phyloP scores from a whole-genome alignment of 1,140 invertebrate species.

The Microplitis mediator region DNA sequence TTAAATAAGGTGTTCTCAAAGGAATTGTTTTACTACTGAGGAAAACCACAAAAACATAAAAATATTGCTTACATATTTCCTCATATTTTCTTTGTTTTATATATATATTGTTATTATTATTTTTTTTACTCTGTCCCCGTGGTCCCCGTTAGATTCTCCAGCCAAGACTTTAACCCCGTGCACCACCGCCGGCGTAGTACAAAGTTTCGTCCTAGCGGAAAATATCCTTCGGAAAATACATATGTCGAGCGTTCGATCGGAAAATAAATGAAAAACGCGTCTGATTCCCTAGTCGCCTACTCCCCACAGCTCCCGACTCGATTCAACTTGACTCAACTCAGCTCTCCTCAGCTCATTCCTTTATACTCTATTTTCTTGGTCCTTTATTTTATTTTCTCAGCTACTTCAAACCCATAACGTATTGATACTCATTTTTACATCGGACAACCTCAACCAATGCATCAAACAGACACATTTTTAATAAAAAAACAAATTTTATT shows the following conservation, averaged over 20 bases:
- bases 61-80: too few relatives aligned
- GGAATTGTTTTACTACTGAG: too few relatives aligned
- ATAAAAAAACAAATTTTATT: too few relatives aligned
- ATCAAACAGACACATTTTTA: too few relatives aligned
- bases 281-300: conserved; percentile 18
- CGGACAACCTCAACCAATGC: too few relatives aligned
- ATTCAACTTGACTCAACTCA: neutral
- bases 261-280: conserved; percentile 35
- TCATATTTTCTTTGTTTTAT: too few relatives aligned
- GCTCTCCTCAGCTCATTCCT: neutral
- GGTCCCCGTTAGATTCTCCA: neutral
- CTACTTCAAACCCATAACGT: too few relatives aligned
- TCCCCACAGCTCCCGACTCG: neutral
- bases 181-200: neutral
- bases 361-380: neutral
- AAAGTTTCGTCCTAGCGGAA: conserved; percentile 24
- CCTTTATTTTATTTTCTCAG: too few relatives aligned
- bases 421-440: too few relatives aligned
- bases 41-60: too few relatives aligned
- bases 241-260: conserved; percentile 28
- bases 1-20: too few relatives aligned
- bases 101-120: too few relatives aligned
- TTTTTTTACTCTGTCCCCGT: neutral
- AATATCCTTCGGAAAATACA: conserved; percentile 23
- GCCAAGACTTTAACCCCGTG: neutral